A percentile compares a stretch with the other conserved stretches of the same genome.
Conservation (phyloP, 1,140 invertebrate genomes). For the Zophobas morio region DNA sequence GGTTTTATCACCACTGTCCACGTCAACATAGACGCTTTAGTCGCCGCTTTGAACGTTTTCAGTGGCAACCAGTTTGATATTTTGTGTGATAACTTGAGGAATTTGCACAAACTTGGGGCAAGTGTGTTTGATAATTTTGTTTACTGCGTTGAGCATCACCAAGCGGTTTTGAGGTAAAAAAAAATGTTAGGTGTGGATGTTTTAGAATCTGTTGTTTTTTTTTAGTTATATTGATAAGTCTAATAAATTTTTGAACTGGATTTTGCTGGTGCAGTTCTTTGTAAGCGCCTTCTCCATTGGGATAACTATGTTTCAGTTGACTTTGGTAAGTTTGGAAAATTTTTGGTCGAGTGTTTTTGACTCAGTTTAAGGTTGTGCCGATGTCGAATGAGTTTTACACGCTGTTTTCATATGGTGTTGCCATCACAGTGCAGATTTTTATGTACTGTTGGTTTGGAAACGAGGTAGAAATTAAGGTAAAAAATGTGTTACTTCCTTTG, state of each 20-base stretch:
- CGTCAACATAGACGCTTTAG: constrained; percentile 7
- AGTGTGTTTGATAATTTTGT: not conserved
- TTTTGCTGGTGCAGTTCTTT: constrained; percentile 15
- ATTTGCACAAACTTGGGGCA: not conserved
- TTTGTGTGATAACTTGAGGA: not conserved
- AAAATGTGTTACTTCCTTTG: not conserved
- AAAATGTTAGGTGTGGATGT: not conserved
- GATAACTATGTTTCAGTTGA: constrained; percentile 22
- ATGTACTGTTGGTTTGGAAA: constrained; percentile 42
- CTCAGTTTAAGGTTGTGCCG: constrained; percentile 1
- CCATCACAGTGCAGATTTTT: constrained; percentile 16
- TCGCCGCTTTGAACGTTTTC: constrained; percentile 2
- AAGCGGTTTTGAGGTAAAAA: constrained; percentile 20
- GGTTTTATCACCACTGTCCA: constrained; percentile 7
- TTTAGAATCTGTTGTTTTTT: not conserved
- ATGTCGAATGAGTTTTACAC: constrained; percentile 23
- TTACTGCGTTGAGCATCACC: constrained; percentile 1
- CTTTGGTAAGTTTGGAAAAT: constrained; percentile 7
- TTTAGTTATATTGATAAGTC: constrained; percentile 9
- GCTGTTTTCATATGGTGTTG: constrained; percentile 4
- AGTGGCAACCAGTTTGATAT: constrained; percentile 14
- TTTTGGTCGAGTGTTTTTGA: not conserved
- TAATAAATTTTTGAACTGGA: constrained; percentile 19
- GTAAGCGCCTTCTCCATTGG: constrained; percentile 6
- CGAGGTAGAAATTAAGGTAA: constrained; percentile 22